Evolutionary conservation across 2,888 invertebrate species (phyloP), one percentile per base, ranked within the genome.

Genomic region (Rhingia campestris): DNA sequence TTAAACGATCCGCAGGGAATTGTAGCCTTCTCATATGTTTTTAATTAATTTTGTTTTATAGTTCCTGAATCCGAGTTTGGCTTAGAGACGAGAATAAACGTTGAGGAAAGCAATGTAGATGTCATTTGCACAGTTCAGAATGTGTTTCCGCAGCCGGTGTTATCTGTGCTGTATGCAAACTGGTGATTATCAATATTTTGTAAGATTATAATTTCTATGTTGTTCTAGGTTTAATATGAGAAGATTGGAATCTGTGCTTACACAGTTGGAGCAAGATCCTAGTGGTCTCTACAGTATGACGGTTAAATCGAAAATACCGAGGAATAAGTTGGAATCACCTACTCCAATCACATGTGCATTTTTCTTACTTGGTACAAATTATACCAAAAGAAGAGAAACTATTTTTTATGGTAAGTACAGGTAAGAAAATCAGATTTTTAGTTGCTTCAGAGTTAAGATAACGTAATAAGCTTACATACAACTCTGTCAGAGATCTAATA

Each of bases 331-430:
- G 75, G 91, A 91, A 87, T 91, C 91, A 85, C 92, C 92, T 87
- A 92, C 91, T 88, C 91, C 91, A 88, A 91, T 91, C 86, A 91
- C 91, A 87, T 91, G 91, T 89, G 90, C 91, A 88, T 90, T 91
- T 88, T 90, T 90, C 88, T 88, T 91, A 87, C 89, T 90, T 84
- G 91, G 91, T 86, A 92, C 91, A 76, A 91, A 92, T 88, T 91
- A 91, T 87, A 91, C 92, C 87, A 92, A 91, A 87, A 89, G 91
- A 88, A 89, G 90, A 88, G 92, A 92, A 89, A 91, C 92, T 87
- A 90, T 91, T 87, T 91, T 91, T 89, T 91, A 91, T 90, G 91
- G 91, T 91, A 90, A 91, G 90, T 89, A 89, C 88, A 89, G 89
- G 89, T 90, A 89, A 90, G 89, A 87, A 9, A 22, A n/a, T n/a